phyloP scores from a whole-genome alignment of 2,797 vertebrate species.

The Cirrhinus mrigala region DNA sequence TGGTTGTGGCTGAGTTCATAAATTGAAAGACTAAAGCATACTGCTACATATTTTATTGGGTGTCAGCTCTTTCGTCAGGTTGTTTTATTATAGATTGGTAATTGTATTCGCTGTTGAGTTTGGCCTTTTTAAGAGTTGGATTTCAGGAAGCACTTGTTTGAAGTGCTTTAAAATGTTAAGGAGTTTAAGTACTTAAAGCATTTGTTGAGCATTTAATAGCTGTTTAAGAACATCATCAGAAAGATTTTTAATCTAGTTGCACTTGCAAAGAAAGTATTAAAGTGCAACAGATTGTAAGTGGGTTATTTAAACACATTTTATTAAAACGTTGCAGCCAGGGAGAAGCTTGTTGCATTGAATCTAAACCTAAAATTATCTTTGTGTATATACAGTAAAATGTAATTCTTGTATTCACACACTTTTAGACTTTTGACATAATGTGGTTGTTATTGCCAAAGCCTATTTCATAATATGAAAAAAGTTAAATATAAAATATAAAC shows the following conservation, averaged over 20 bases:
- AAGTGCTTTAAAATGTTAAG: neutral
- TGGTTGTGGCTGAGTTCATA: neutral
- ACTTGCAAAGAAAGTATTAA: neutral
- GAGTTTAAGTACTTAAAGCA: neutral
- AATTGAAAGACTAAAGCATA: neutral
- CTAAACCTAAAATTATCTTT: neutral
- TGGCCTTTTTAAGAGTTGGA: neutral
- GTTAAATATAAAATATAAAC: neutral
- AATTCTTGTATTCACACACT: neutral
- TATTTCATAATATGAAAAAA: neutral
- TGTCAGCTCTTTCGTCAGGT: conserved; percentile 3
- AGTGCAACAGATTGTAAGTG: neutral
- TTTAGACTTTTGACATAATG: neutral
- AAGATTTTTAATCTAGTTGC: neutral
- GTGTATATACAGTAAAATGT: neutral
- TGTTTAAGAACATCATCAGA: neutral
- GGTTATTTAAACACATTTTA: neutral
- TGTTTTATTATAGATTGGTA: neutral
- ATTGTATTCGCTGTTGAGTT: neutral
- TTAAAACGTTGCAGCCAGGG: neutral
- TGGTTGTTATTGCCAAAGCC: neutral
- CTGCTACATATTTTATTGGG: conserved; percentile 4
- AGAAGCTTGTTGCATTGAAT: neutral
- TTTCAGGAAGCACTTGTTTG: conserved; percentile 3
- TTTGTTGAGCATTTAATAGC: neutral